Conservation (phyloP, 2,888 invertebrate species). For the Pterostichus madidus region DNA sequence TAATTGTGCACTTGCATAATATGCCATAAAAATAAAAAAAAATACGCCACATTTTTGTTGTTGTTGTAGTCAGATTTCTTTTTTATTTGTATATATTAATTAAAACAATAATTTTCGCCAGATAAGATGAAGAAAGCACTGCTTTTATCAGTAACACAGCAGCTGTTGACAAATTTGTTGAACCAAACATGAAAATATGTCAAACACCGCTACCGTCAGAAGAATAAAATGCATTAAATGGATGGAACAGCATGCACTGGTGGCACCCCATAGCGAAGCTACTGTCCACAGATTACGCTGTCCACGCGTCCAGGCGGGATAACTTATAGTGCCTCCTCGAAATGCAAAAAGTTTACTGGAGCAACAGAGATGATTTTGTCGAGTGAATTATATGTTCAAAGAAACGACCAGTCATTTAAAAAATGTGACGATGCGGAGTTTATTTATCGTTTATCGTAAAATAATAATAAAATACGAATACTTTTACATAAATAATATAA, state of each 20-base stretch:
- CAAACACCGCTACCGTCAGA: conserved; percentile 40
- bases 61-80: no score
- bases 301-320: conserved; percentile 18
- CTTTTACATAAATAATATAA: no score
- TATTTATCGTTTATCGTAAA: conserved; percentile 2
- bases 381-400: neutral
- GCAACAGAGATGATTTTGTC: neutral
- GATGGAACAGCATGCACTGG: conserved; percentile 26
- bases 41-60: no score
- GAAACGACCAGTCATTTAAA: neutral
- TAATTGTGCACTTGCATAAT: no score
- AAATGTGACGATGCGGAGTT: neutral
- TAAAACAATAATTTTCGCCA: no score
- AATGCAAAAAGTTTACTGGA: neutral
- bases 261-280: conserved; percentile 40
- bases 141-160: no score
- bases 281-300: conserved; percentile 50
- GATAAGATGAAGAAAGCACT: no score
- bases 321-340: conserved; percentile 21
- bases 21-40: no score
- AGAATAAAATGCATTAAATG: conserved; percentile 16
- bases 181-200: conserved; percentile 45
- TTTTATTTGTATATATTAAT: no score
- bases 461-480: no score
- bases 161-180: conserved; percentile 7